These are phyloP conservation scores for Microcebus lehilahytsara DNA, from an alignment of 2,113 vertebrate genomes.

Conservation along the genomic window DNA sequence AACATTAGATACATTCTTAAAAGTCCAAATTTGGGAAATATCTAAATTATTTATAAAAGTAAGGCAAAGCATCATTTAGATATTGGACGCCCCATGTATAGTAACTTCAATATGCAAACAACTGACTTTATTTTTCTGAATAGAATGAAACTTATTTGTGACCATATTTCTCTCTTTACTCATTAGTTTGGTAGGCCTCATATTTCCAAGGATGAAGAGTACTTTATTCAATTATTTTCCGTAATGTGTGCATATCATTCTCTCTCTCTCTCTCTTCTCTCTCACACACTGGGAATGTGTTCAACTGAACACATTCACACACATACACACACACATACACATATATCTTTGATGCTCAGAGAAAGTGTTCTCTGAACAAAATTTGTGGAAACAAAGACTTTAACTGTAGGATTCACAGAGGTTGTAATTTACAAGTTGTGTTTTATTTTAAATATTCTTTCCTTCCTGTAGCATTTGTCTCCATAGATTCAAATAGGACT, in stretches of 20 bases:
- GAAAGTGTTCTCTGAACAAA: constrained; percentile 31
- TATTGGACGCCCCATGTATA: background rate
- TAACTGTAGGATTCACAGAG: background rate
- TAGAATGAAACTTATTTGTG: background rate
- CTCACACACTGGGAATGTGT: background rate
- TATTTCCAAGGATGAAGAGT: background rate
- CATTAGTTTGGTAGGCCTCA: background rate
- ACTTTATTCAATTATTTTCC: background rate
- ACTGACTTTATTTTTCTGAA: background rate
- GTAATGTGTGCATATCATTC: background rate
- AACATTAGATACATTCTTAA: background rate
- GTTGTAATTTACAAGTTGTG: background rate
- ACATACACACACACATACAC: rapidly evolving
- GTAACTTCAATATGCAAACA: background rate
- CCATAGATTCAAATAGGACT: background rate
- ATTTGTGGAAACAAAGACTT: constrained; percentile 41
- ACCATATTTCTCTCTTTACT: background rate
- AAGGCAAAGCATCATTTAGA: background rate
- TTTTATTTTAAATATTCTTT: background rate
- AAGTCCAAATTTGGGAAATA: background rate
- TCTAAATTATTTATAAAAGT: constrained; percentile 21
- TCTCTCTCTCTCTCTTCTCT: background rate
- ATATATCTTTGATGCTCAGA: background rate
- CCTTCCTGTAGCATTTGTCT: background rate
- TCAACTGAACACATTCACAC: background rate